Percentiles rank a stretch among this genome's conserved stretches.
phyloP scores from a whole-genome alignment of 1,140 invertebrate genomes.

The Chionoecetes opilio region DNA sequence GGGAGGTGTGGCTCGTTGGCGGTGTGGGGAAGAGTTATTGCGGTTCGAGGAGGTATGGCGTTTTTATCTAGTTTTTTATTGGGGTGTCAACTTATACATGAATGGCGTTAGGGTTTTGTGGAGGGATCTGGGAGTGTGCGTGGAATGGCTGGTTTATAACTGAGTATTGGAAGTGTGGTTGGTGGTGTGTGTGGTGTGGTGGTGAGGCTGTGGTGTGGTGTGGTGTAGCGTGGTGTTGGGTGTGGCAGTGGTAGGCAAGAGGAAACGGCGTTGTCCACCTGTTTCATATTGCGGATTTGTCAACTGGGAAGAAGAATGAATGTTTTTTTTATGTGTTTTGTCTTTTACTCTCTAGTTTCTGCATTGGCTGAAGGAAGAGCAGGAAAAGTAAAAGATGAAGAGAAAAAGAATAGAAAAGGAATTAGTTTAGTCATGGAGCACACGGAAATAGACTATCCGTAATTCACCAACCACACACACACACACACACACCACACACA shows the following conservation, averaged over 20 bases:
- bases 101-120: too few relatives aligned
- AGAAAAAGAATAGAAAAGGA: neutral
- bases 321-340: neutral
- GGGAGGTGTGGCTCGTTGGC: neutral
- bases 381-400: neutral
- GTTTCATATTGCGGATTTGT: neutral
- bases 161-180: neutral
- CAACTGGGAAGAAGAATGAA: conserved; percentile 15
- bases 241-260: neutral
- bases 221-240: neutral
- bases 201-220: neutral
- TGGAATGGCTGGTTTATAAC: neutral
- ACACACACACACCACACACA: too few relatives aligned
- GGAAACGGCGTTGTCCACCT: neutral
- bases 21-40: neutral
- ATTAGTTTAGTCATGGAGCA: neutral
- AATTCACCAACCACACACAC: too few relatives aligned
- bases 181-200: neutral
- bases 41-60: neutral
- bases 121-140: neutral
- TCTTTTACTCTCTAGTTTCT: neutral
- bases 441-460: too few relatives aligned
- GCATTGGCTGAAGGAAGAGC: neutral
- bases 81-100: too few relatives aligned
- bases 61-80: too few relatives aligned